Base-by-base conservation (phyloP, 2,113 vertebrate genomes). In the Pogonocichla stellata region DNA sequence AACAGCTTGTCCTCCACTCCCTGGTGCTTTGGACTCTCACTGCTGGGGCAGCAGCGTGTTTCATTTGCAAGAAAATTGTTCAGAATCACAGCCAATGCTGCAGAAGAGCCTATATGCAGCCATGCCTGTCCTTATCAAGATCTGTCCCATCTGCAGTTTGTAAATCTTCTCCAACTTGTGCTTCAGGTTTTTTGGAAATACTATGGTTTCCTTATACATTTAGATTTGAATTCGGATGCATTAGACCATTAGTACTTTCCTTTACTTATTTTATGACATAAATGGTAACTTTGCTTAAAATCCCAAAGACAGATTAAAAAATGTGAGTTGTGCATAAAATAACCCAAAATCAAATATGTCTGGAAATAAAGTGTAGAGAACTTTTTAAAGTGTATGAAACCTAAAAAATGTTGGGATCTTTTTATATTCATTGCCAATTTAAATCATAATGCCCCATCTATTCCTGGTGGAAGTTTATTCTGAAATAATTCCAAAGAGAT, bases 81-180 rank as follows among this genome's bases (percentile, higher is more conserved):
- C 26, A 69, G 48, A 60, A 56, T 24, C 3, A 34, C 34, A 72
- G 64, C 7, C 9, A 6, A 6, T 60, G 3, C 6, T 60, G 28
- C 12, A 29, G 12, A 77, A 36, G 3, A 1, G 5, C 7, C 8
- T 60, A 2, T 20, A 20, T 12, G 8, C 29, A 64, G 8, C 11
- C 9, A 28, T 36, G 8, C 1, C 2, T 19, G 14, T 72, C 5
- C 6, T 6, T 19, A 26, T 3, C 6, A 57, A 64, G 31, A 2
- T 34, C 28, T 34, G 80, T 17, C 22, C 12, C 5, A 42, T 10
- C 3, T 48, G 5, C 6, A 53, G 6, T 28, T 58, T 42, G 3
- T 45, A 80, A 61, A 48, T 50, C 19, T 12, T 22, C 15, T 69
- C 10, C 6, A 51, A 5, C 3, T 15, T 57, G 20, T 38, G 6